Conservation (phyloP, 92 coral and sea anemone species). For the Chrysogorgia sp. region DNA sequence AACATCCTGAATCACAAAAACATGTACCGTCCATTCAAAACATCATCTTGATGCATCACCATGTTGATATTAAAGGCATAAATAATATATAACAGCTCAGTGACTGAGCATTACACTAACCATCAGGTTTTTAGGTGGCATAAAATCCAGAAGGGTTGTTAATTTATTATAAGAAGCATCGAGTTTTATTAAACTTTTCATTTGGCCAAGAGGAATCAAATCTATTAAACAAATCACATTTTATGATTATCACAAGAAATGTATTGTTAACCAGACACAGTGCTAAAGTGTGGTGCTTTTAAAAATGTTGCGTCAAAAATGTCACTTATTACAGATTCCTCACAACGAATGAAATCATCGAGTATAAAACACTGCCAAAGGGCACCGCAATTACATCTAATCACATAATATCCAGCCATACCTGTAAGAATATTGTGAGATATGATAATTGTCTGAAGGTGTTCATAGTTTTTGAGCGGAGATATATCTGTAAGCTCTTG, state of each 20-base stretch:
- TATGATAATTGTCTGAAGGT: constrained; percentile 81
- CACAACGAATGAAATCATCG: no score
- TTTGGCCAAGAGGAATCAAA: constrained; percentile 81
- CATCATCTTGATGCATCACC: not conserved
- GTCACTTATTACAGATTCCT: no score
- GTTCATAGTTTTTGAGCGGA: constrained; percentile 65
- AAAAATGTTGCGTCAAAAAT: no score
- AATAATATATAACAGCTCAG: no score
- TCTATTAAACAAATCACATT: constrained; percentile 52
- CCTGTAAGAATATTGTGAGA: constrained; percentile 93
- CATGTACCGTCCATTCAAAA: not conserved
- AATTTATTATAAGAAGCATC: constrained; percentile 92
- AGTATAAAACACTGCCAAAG: no score
- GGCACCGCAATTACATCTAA: no score
- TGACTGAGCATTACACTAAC: no score
- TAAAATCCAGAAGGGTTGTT: constrained; percentile 76
- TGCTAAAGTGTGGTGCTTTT: no score
- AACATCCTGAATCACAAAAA: constrained; percentile 66
- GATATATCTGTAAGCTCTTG: constrained; percentile 74
- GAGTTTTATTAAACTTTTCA: constrained; percentile 77
- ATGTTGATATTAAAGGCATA: no score
- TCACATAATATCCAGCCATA: constrained; percentile 14
- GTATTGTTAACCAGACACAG: no score
- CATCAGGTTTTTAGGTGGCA: constrained; percentile 84
- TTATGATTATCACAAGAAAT: no score